phyloP scores from a whole-genome alignment of 2,113 vertebrate species.

The Eolophus roseicapilla region DNA sequence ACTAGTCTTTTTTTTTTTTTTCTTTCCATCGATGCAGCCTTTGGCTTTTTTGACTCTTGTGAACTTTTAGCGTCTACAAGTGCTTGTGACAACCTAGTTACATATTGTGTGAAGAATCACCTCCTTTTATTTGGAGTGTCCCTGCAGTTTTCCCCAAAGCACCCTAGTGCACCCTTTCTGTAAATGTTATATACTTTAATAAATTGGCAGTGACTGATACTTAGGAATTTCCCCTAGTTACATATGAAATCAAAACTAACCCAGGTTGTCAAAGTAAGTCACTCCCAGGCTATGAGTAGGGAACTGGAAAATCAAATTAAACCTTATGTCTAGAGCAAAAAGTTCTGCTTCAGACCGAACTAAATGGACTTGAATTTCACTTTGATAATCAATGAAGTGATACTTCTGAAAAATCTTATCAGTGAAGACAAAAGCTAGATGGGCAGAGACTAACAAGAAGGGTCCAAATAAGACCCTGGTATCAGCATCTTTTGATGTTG shows the following conservation, averaged over 20 bases:
- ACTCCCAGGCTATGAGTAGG: background rate
- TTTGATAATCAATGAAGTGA: background rate
- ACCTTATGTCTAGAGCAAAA: fast-evolving
- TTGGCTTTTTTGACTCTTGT: background rate
- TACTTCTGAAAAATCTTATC: background rate
- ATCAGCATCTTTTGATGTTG: background rate
- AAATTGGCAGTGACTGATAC: background rate
- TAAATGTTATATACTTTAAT: background rate
- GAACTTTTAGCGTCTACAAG: background rate
- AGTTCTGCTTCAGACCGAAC: background rate
- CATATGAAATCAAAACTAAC: background rate
- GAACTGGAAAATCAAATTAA: background rate
- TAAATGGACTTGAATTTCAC: background rate
- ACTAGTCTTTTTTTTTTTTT: background rate
- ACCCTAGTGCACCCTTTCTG: background rate
- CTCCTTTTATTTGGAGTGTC: background rate
- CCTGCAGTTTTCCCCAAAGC: background rate
- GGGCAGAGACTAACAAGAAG: background rate
- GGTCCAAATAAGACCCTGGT: background rate
- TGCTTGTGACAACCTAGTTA: background rate
- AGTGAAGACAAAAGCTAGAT: background rate
- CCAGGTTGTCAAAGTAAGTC: background rate
- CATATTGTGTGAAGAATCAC: background rate
- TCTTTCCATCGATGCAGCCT: background rate
- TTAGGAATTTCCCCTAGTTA: background rate